Conservation (phyloP, 1,140 invertebrate species). For the Caenorhabditis elegans region DNA sequence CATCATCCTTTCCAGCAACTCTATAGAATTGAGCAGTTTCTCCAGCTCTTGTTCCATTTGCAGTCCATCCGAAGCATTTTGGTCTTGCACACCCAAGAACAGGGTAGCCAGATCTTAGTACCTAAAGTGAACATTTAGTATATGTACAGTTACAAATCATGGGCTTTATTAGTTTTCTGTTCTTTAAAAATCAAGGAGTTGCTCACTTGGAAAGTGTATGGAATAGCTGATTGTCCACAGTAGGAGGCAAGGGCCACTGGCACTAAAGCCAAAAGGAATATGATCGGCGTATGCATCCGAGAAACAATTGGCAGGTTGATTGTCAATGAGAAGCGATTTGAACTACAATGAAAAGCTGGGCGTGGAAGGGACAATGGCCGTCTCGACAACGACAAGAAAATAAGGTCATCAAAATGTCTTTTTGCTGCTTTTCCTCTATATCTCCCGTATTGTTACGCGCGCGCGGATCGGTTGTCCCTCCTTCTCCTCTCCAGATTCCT, state of each 20-base stretch:
- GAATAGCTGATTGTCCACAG: constrained; percentile 46
- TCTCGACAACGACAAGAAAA: constrained; percentile 31
- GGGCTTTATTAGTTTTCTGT: not conserved
- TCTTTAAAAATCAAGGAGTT: too few relatives aligned
- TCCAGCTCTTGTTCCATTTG: constrained; percentile 41
- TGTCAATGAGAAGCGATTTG: not conserved
- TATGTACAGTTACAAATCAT: not conserved
- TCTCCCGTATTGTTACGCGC: not conserved
- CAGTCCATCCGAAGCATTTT: constrained; percentile 43
- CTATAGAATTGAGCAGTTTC: constrained; percentile 46
- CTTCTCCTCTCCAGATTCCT: not conserved
- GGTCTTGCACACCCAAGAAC: constrained; percentile 45
- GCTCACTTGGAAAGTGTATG: constrained; percentile 47
- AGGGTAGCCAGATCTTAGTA: constrained; percentile 36
- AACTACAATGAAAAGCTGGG: not conserved
- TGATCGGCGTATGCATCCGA: constrained; percentile 6
- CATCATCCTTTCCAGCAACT: constrained; percentile 42
- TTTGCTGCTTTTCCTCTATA: constrained; percentile 9
- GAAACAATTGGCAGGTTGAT: constrained; percentile 10
- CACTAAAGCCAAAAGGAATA: not conserved
- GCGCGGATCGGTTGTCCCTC: constrained; percentile 9
- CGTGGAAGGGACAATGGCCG: not conserved
- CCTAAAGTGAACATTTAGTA: not conserved
- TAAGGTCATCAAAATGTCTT: constrained; percentile 30
- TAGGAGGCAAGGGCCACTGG: constrained; percentile 29